A percentile compares a stretch with the other conserved stretches of the same genome.
phyloP scores from a whole-genome alignment of 2,888 invertebrate species.

The Melipona bicolor region DNA sequence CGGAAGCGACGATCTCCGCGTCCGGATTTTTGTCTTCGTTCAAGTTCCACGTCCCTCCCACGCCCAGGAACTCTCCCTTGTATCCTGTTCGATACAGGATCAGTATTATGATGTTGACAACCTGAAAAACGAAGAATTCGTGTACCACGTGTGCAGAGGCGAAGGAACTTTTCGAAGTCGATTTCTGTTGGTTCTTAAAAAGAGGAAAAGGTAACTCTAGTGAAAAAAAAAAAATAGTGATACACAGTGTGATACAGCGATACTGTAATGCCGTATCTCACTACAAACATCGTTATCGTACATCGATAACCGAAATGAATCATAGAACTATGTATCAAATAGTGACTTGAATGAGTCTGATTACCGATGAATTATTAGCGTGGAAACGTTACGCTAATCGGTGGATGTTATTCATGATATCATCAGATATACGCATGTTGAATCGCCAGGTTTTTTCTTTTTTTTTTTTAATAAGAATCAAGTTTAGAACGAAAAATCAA shows the following conservation, averaged over 20 bases:
- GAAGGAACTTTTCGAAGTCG: not conserved
- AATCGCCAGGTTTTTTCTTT: no score
- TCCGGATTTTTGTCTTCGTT: constrained; percentile 95
- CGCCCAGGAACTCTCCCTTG: constrained; percentile 93
- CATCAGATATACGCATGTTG: not conserved
- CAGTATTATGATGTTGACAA: constrained; percentile 92
- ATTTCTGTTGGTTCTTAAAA: not conserved
- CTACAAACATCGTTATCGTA: constrained; percentile 79
- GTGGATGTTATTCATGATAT: not conserved
- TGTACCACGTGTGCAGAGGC: no score
- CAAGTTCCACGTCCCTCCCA: constrained; percentile 95
- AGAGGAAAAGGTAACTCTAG: not conserved
- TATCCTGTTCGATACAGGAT: constrained; percentile 93
- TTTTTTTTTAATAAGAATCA: not conserved
- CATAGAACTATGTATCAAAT: constrained; percentile 66
- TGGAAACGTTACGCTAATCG: constrained; percentile 25
- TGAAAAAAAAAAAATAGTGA: constrained; percentile 38
- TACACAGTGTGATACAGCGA: constrained; percentile 16
- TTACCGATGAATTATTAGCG: constrained; percentile 34
- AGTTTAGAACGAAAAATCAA: not conserved
- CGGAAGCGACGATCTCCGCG: constrained; percentile 94
- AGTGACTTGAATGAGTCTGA: constrained; percentile 66
- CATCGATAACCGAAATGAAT: constrained; percentile 74
- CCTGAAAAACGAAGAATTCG: constrained; percentile 84
- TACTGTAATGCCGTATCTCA: constrained; percentile 72